Conservation (phyloP, 2,888 invertebrate species). For the Clistopyga incitator region DNA sequence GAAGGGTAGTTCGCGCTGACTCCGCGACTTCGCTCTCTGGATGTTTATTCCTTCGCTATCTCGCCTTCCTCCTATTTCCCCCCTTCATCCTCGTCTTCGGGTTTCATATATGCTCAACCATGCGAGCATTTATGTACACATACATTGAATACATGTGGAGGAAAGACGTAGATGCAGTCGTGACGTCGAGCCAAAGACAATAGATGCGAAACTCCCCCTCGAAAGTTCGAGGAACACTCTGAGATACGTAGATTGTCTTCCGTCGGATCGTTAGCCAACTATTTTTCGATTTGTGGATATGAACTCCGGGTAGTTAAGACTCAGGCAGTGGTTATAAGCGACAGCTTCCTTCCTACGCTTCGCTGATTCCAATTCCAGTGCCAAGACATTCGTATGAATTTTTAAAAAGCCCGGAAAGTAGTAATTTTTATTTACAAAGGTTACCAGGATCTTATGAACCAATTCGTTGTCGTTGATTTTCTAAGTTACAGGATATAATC, state of each 20-base stretch:
- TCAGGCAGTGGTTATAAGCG: slow-evolving; percentile 14
- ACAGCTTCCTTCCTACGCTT: slow-evolving; percentile 23
- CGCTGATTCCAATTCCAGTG: slow-evolving; percentile 7
- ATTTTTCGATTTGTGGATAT: slow-evolving; percentile 15
- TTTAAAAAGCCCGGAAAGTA: not conserved
- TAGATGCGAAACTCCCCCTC: slow-evolving; percentile 13
- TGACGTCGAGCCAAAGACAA: slow-evolving; percentile 29
- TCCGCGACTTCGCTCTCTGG: slow-evolving; percentile 63
- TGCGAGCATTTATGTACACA: not conserved
- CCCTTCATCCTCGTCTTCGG: slow-evolving; percentile 3
- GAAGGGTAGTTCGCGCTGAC: slow-evolving; percentile 68
- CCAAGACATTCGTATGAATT: slow-evolving; percentile 25
- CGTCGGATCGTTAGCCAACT: slow-evolving; percentile 29
- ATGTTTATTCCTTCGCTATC: slow-evolving; percentile 36
- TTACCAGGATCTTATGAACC: not conserved
- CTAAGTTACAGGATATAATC: too few relatives aligned
- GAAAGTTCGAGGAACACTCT: slow-evolving; percentile 6
- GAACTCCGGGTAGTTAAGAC: slow-evolving; percentile 1
- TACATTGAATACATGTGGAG: not conserved
- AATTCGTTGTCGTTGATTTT: not conserved
- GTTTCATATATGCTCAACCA: slow-evolving; percentile 17
- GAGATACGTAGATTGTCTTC: slow-evolving; percentile 23
- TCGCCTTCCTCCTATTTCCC: not conserved
- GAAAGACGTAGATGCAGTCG: not conserved
- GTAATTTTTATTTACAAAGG: not conserved